Evolutionary conservation across 1,140 invertebrate species (phyloP).

Genomic region (Brachionus asplanchnoidis): DNA sequence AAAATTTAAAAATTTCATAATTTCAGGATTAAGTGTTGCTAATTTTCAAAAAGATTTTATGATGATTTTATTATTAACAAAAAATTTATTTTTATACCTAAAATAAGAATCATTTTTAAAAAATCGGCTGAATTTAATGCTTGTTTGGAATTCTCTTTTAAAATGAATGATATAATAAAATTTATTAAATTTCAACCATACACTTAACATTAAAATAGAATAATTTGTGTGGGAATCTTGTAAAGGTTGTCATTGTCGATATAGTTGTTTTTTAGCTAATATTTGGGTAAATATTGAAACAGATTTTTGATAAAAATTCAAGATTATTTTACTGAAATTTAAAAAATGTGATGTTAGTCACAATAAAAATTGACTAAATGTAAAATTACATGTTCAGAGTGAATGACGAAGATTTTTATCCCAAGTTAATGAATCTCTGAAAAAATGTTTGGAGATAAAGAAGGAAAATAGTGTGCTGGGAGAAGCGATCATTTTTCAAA

Average conservation of each 20-base stretch:
- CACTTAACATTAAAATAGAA: slow-evolving; percentile 2
- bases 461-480: not conserved
- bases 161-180: not conserved
- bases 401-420: not conserved
- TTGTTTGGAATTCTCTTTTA: not conserved
- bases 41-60: no score
- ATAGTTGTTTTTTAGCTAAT: not conserved
- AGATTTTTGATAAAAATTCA: slow-evolving; percentile 30
- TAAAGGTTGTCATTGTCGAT: slow-evolving; percentile 1
- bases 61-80: no score
- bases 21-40: no score
- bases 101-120: no score
- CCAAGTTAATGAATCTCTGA: not conserved
- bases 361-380: not conserved
- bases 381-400: not conserved
- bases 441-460: not conserved
- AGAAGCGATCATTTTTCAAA: not conserved
- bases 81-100: no score
- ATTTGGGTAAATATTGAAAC: slow-evolving; percentile 22
- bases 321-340: not conserved
- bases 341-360: not conserved
- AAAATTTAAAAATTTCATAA: no score
- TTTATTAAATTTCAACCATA: not conserved
- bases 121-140: not conserved
- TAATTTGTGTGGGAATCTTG: slow-evolving; percentile 14